Evolutionary conservation across 2,888 invertebrate genomes (phyloP).

Genomic region (Pseudococcus viburni): DNA sequence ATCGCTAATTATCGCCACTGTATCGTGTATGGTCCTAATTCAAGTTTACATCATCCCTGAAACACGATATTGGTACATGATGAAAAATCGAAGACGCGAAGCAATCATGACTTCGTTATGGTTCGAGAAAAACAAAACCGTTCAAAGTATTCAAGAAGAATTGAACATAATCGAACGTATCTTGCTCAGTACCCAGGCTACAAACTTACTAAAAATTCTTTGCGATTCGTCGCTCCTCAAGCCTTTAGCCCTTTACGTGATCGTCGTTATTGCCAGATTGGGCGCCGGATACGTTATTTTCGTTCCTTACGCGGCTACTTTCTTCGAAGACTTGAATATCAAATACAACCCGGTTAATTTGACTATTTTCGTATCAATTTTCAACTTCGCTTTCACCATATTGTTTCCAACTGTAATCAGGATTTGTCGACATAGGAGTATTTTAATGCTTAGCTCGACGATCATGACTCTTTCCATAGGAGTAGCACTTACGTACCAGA

Average conservation of each 20-base stretch:
- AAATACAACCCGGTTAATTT: conserved; percentile 4
- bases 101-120: conserved; percentile 28
- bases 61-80: conserved; percentile 49
- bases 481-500: not conserved
- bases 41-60: not conserved
- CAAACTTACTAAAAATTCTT: not conserved
- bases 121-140: conserved; percentile 12
- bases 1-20: not conserved
- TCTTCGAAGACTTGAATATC: conserved; percentile 3
- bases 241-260: not conserved
- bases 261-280: not conserved
- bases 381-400: conserved; percentile 21
- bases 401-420: conserved; percentile 10
- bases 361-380: not conserved
- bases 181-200: not conserved
- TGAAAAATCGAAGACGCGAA: conserved; percentile 48
- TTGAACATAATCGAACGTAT: conserved; percentile 29
- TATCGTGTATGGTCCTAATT: not conserved
- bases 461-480: not conserved
- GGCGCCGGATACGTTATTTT: conserved; percentile 6
- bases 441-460: not conserved
- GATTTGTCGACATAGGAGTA: not conserved
- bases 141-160: conserved; percentile 7
- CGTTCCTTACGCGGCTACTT: conserved; percentile 9
- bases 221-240: conserved; percentile 2